Evolutionary conservation across 2,888 invertebrate species (phyloP).

Genomic region (Cheilosia vernalis): DNA sequence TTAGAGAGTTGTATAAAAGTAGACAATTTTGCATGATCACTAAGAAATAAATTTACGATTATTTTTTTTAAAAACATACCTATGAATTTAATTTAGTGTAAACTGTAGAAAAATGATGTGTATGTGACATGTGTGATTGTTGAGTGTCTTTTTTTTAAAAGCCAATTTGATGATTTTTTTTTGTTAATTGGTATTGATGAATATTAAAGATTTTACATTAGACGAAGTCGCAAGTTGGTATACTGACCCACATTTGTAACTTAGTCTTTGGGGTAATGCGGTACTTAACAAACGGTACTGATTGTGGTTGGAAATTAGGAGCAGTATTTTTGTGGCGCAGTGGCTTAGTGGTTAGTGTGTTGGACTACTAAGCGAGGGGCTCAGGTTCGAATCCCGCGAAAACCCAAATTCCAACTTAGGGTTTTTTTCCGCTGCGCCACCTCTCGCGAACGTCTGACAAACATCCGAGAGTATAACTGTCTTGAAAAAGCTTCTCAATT

Average conservation of each 20-base stretch:
- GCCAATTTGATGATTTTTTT: slow-evolving; percentile 51
- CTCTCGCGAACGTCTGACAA: no score
- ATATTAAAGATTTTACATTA: not conserved
- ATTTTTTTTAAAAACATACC: not conserved
- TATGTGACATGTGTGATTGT: slow-evolving; percentile 28
- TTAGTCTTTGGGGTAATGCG: not conserved
- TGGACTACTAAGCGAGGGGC: no score
- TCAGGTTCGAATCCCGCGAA: no score
- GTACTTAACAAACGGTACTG: not conserved
- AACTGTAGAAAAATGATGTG: not conserved
- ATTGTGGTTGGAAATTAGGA: not conserved
- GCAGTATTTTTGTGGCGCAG: not conserved
- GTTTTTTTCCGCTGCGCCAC: no score
- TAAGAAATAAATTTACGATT: slow-evolving; percentile 46
- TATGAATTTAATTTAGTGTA: not conserved
- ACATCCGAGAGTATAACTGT: no score
- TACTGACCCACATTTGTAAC: not conserved
- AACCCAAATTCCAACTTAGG: no score
- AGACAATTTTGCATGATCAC: slow-evolving; percentile 54
- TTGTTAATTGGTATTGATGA: not conserved
- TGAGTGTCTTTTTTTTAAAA: slow-evolving; percentile 18
- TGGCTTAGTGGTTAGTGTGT: no score
- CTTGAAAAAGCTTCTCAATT: no score
- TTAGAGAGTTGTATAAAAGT: slow-evolving; percentile 12
- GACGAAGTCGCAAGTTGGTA: not conserved